Base-by-base conservation (phyloP, 2,113 vertebrate species). In the Zosterops lateralis region DNA sequence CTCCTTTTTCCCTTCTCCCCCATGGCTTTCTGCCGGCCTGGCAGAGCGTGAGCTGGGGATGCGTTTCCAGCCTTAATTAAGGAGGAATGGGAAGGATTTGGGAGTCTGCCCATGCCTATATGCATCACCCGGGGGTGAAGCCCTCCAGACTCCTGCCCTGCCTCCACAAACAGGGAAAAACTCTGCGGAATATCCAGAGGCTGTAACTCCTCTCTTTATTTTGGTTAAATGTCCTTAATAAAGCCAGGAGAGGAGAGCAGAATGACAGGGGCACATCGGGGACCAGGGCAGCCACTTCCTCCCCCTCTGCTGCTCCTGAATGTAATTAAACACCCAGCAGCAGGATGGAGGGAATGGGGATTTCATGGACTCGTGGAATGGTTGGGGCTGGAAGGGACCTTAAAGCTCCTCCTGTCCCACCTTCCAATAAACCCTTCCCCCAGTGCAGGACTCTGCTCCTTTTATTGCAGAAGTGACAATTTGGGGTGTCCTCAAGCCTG, bases 61-160 rank as follows among this genome's bases (percentile, higher is more conserved):
- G 79, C 22, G 1, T 83, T 96, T 54, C 74, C 75, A 83, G 32
- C 90, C 60, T 74, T 92, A 71, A 95, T 94, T 93, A 84, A 78
- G 71, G 40, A 65, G 0, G 15, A 88, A 66, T 0, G 7, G 50
- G 72, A 66, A 70, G 5, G 9, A 56, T 83, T 83, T 0, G 31
- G 75, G 92, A 94, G 3, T 29, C 64, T 72, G 68, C 74, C 79
- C 1, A 20, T 93, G 84, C 66, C 81, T 92, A 2, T 18, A 25
- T 54, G 47, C 82, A 53, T 70, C 62, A 79, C 87, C 78, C 19
- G 0, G 40, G 89, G 70, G 89, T 76, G 91, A 82, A 87, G 10
- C 50, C 81, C 81, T 79, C 61, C 17, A 57, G 89, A 7, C 57
- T 74, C 83, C 64, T 47, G 18, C 65, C 40, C 38, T 0, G 2